Base-by-base conservation (phyloP, 2,113 vertebrate species). In the Scartelaos histophorus region DNA sequence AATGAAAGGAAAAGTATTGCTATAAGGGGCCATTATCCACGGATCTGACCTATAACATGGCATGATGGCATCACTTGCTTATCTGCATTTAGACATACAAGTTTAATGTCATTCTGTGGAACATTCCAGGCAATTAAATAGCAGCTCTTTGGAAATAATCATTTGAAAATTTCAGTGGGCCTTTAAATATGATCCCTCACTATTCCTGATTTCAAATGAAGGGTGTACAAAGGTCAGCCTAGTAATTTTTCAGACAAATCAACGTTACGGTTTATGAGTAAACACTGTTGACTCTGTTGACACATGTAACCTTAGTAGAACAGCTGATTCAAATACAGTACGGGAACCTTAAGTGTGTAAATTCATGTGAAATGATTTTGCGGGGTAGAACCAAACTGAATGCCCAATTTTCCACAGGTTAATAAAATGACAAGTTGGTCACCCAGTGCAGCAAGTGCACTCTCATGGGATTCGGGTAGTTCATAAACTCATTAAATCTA, bases 401-500 rank as follows among this genome's bases (percentile, higher is more conserved):
- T 17, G 29, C 24, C 13, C 58, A 61, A 34, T 61, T 61, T 61
- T 61, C 29, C 13, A 16, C 25, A 34, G 58, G 58, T 61, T 61
- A 61, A 61, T 61, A 61, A 29, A 17, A 34, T 61, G 24, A 61
- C 58, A 61, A 7, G 25, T 19, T 34, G 25, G 58, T 61, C 29
- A 29, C 13, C 7, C 58, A 2, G 58, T 1, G 25, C 58, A 25
- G 25, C 58, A 34, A 25, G 25, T 34, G 17, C 25, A 61, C 3
- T 61, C 58, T 61, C 25, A 34, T 61, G 58, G 16, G 58, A 34
- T 17, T 34, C 4, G 38, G 25, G 6, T 13, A 34, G 58, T 61
- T 61, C 58, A 61, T 34, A 61, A 61, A 61, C 58, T 61, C 58
- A 61, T 61, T 61, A 61, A 34, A 61, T 61, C 57, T 25, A 19